These are phyloP conservation scores for Enteromius unitaeniatus DNA, from an alignment of 2,797 vertebrate species.

Conservation along the genomic window DNA sequence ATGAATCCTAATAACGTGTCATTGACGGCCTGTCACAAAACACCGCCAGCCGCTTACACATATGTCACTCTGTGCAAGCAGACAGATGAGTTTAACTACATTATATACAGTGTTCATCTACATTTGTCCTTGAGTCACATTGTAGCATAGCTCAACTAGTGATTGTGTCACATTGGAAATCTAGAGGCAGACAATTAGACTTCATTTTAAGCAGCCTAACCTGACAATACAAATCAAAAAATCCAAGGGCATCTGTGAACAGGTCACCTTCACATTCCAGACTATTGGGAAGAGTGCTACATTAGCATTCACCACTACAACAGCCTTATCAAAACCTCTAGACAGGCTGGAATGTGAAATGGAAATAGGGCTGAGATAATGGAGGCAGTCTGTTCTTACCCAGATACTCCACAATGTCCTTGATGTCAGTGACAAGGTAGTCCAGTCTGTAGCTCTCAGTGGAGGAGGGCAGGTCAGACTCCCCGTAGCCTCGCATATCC, in stretches of 20 bases:
- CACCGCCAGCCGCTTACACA: slow-evolving; percentile 50
- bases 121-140: background rate
- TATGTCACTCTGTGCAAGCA: slow-evolving; percentile 15
- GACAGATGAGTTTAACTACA: slow-evolving; percentile 59
- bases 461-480: slow-evolving; percentile 90
- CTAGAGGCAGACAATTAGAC: slow-evolving; percentile 6
- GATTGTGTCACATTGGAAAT: slow-evolving; percentile 13
- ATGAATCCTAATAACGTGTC: slow-evolving; percentile 63
- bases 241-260: slow-evolving; percentile 38
- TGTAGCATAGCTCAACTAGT: background rate
- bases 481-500: slow-evolving; percentile 96
- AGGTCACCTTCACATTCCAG: slow-evolving; percentile 27
- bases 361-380: slow-evolving; percentile 32
- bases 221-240: slow-evolving; percentile 11
- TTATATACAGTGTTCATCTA: background rate
- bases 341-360: slow-evolving; percentile 27
- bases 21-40: slow-evolving; percentile 65
- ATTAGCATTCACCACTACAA: slow-evolving; percentile 40
- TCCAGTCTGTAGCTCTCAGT: slow-evolving; percentile 90
- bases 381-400: slow-evolving; percentile 77
- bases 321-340: slow-evolving; percentile 39
- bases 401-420: slow-evolving; percentile 95
- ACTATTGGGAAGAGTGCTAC: slow-evolving; percentile 21
- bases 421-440: slow-evolving; percentile 91
- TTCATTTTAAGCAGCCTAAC: background rate